Conservation (phyloP, 2,888 invertebrate species). For the Leucophora obtusa region DNA sequence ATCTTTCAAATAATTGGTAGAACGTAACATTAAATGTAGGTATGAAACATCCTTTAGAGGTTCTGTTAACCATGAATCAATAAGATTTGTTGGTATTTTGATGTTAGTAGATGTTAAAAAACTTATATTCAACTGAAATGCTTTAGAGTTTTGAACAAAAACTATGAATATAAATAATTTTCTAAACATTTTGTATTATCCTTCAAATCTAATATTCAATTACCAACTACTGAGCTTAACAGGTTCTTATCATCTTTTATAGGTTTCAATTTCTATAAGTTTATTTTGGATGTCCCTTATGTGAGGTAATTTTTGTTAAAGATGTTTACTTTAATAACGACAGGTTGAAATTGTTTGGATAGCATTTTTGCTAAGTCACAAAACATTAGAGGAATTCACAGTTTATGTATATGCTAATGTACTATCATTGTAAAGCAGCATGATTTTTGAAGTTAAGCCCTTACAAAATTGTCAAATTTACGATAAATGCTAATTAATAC, state of each 20-base stretch:
- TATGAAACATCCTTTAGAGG: conserved; percentile 65
- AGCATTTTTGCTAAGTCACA: conserved; percentile 46
- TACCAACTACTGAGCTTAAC: conserved; percentile 27
- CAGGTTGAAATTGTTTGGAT: conserved; percentile 25
- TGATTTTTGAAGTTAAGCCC: too few relatives aligned
- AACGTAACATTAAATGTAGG: conserved; percentile 68
- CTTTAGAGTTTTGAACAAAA: conserved; percentile 10
- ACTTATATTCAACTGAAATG: not conserved
- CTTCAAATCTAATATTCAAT: conserved; percentile 15
- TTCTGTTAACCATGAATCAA: conserved; percentile 43
- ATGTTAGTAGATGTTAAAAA: not conserved
- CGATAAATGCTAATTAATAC: too few relatives aligned
- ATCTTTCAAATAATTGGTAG: conserved; percentile 62
- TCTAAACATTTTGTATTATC: conserved; percentile 6
- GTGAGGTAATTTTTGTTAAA: conserved; percentile 17
- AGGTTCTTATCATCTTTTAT: conserved; percentile 30
- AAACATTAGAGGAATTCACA: too few relatives aligned
- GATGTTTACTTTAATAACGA: conserved; percentile 43
- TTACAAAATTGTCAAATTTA: too few relatives aligned
- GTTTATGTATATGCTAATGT: too few relatives aligned
- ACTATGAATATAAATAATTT: conserved; percentile 27
- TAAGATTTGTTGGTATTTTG: conserved; percentile 14
- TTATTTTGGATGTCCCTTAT: conserved; percentile 18
- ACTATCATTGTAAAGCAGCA: too few relatives aligned
- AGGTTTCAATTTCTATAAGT: conserved; percentile 17